Base-by-base conservation (phyloP, 2,888 invertebrate species). In the Drosophila bunnanda region DNA sequence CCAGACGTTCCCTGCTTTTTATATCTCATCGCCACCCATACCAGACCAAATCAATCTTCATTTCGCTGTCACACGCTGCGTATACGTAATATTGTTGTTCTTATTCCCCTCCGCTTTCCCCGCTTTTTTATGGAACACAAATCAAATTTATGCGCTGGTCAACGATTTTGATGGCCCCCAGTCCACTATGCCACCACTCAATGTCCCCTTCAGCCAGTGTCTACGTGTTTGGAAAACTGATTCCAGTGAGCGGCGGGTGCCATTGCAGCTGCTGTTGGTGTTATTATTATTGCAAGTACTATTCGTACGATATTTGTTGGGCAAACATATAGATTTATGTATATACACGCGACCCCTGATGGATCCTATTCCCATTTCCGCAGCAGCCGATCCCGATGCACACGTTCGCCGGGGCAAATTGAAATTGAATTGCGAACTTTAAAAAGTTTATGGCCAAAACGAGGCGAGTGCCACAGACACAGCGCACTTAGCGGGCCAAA, bases 351-450 rank as follows among this genome's bases (percentile, higher is more conserved):
- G 67, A 54, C 56, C 68, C 46, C 55, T 39, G 53, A 32, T 44
- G 75, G 25, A 54, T 57, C 44, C 71, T 44, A 73, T 72, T 70
- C 41, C 75, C 75, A 72, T 74, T 72, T 65, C 66, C 66, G 48
- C 43, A 53, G 54, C 30, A 39, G 54, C 41, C 28, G 64, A 28
- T 36, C 36, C 64, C 20, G 46, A 36, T 55, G 48, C 55, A 43
- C 46, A 30, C 72, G 43, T 50, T 71, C 43, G 41, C 62, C 30
- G 28, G 28, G 58, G 73, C 77, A 89, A 85, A 89, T 87, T 89
- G 87, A 85, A 85, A 85, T 89, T 89, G 89, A 85, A 89, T 85
- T 87, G 84, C 76, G 55, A 80, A 83, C 77, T 89, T 84, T 87
- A 72, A 83, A 89, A 85, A 76, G 87, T 89, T 83, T 88, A 88